phyloP scores from a whole-genome alignment of 2,888 invertebrate genomes.

The Cosmia trapezina region DNA sequence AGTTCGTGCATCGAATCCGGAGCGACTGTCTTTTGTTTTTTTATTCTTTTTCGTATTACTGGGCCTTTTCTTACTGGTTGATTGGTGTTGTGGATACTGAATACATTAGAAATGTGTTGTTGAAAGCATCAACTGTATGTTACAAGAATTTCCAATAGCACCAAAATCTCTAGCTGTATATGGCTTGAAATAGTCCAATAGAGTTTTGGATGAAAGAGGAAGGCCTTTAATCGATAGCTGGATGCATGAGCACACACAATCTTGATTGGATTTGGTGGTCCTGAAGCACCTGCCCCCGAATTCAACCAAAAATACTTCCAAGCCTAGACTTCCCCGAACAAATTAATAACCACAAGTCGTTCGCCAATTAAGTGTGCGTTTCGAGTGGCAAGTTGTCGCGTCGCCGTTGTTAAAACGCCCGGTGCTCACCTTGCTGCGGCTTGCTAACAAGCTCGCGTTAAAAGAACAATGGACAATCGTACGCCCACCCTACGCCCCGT shows the following conservation, averaged over 20 bases:
- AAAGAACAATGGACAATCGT: constrained; percentile 89
- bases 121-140: background rate
- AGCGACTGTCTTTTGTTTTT: constrained; percentile 71
- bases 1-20: constrained; percentile 79
- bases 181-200: background rate
- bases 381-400: constrained; percentile 64
- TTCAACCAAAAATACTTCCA: constrained; percentile 1
- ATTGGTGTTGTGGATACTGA: constrained; percentile 12
- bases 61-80: constrained; percentile 32
- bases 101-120: background rate
- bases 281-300: background rate
- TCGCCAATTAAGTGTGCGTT: constrained; percentile 65
- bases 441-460: constrained; percentile 88
- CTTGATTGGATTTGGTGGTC: background rate
- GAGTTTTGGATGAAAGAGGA: background rate
- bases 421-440: constrained; percentile 79
- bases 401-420: constrained; percentile 70
- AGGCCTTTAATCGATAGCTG: background rate
- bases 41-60: constrained; percentile 45
- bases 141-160: background rate
- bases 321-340: constrained; percentile 14
- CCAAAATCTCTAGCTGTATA: background rate
- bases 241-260: background rate
- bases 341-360: constrained; percentile 62
- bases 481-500: constrained; percentile 68